Evolutionary conservation across 2,113 vertebrate species (phyloP), one percentile per base, ranked within the genome.

Genomic region (Mustelus asterias): DNA sequence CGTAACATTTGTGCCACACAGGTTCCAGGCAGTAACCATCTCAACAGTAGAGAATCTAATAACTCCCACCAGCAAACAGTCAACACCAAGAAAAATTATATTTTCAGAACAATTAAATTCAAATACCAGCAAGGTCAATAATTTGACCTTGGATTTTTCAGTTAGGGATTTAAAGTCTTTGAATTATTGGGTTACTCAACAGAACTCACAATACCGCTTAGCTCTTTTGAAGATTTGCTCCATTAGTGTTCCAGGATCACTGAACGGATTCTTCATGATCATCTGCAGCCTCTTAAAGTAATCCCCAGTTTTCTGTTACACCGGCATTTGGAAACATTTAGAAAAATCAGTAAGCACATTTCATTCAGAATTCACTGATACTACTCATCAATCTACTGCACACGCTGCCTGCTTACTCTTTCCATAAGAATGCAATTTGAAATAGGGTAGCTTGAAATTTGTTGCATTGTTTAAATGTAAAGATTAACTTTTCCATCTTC

Each of bases 201-300:
- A 54, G 41, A 95, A 72, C 24, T 54, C 67, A 95, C 60, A 22
- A 67, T 78, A 95, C 94, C 94, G 67, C 65, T 54, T 70, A 72
- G 94, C 65, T 78, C 94, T 70, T 78, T 95, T 95, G 29, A 70
- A 54, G 94, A 95, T 4, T 95, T 95, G 67, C 16, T 54, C 94
- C 94, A 72, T 95, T 44, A 95, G 41, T 33, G n/a, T 72, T 70
- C 94, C 65, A 7, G 76, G 76, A 37, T 72, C 16, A 41, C 4
- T 58, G 3, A 95, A 37, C 1, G 94, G 94, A 58, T 95, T 72
- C 94, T 95, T 95, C 94, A 95, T 44, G 24, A 85, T 37, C 67
- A 8, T 90, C 83, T 96, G 95, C 78, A 96, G 72, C 24, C 13
- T 85, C 41, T 96, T 76, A 48, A 96, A 67, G 85, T 96, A 85